A percentile compares a stretch with the other conserved stretches of the same genome.
Conservation (phyloP, 2,888 invertebrate species). For the Acleris holmiana region DNA sequence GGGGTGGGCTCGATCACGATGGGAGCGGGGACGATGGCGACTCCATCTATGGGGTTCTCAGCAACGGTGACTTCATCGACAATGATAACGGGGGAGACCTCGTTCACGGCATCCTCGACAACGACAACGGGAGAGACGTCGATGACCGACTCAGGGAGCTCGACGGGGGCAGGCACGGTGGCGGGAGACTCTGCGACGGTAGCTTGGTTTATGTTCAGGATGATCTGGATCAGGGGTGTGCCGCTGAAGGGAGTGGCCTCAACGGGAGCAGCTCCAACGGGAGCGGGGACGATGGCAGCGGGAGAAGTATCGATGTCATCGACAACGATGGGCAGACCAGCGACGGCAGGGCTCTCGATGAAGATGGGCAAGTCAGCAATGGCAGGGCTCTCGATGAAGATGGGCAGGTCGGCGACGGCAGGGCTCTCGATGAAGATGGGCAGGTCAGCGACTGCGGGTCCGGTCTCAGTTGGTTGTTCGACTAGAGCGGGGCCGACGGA, state of each 20-base stretch:
- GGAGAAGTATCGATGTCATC: constrained; percentile 9
- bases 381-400: constrained; percentile 23
- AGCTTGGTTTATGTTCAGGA: constrained; percentile 51
- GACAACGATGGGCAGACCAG: constrained; percentile 25
- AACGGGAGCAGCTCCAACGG: constrained; percentile 21
- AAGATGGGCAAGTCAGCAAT: no score
- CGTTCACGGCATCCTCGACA: constrained; percentile 13
- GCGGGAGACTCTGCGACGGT: constrained; percentile 40
- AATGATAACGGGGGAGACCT: constrained; percentile 29
- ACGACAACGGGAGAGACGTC: constrained; percentile 37
- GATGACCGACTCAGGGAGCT: constrained; percentile 19
- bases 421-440: constrained; percentile 20
- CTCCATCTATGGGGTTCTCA: constrained; percentile 33
- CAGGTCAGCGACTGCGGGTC: constrained; percentile 17
- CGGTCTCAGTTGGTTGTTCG: constrained; percentile 16
- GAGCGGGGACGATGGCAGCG: constrained; percentile 25
- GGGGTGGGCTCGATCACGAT: constrained; percentile 23
- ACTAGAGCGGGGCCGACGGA: constrained; percentile 10
- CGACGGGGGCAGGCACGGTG: constrained; percentile 35
- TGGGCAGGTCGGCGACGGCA: constrained; percentile 15
- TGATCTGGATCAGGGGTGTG: constrained; percentile 52
- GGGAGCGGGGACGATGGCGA: constrained; percentile 35
- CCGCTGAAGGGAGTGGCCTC: constrained; percentile 36
- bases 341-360: constrained; percentile 10
- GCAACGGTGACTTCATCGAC: background rate